Conservation (phyloP, 1,140 invertebrate genomes). For the Sitobion miscanthi region DNA sequence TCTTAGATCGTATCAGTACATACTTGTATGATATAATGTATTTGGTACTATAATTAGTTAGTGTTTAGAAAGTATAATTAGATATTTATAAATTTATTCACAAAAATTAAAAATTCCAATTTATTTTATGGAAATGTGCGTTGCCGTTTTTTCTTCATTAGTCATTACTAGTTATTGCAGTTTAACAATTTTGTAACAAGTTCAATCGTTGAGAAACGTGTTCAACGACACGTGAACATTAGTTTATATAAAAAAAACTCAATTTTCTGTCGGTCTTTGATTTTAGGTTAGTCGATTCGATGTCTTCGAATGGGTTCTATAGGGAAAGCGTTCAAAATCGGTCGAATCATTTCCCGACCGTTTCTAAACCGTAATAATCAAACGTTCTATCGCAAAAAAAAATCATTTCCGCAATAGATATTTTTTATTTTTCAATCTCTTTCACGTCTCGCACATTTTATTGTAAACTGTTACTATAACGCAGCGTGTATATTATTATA, state of each 20-base stretch:
- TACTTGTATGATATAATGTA: neutral
- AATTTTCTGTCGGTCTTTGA: slow-evolving; percentile 44
- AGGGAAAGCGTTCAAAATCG: slow-evolving; percentile 56
- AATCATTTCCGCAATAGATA: slow-evolving; percentile 41
- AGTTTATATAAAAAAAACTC: slow-evolving; percentile 43
- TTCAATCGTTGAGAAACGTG: slow-evolving; percentile 32
- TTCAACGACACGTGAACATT: slow-evolving; percentile 51
- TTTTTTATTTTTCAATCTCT: slow-evolving; percentile 17
- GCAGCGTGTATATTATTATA: neutral
- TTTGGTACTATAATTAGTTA: neutral
- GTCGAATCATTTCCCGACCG: slow-evolving; percentile 38
- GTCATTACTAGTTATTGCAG: neutral
- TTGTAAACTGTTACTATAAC: neutral
- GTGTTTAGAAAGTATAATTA: neutral
- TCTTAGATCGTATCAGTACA: neutral
- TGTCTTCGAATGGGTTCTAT: slow-evolving; percentile 29
- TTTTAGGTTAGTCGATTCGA: slow-evolving; percentile 53
- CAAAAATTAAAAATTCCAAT: neutral
- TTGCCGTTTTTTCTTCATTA: neutral
- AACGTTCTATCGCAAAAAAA: slow-evolving; percentile 39
- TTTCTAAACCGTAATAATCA: slow-evolving; percentile 54
- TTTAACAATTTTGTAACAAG: slow-evolving; percentile 5
- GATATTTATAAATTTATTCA: neutral
- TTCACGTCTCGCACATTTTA: neutral
- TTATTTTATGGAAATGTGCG: neutral